These are phyloP conservation scores for Coluber constrictor DNA, from an alignment of 2,797 vertebrate species.

Conservation along the genomic window DNA sequence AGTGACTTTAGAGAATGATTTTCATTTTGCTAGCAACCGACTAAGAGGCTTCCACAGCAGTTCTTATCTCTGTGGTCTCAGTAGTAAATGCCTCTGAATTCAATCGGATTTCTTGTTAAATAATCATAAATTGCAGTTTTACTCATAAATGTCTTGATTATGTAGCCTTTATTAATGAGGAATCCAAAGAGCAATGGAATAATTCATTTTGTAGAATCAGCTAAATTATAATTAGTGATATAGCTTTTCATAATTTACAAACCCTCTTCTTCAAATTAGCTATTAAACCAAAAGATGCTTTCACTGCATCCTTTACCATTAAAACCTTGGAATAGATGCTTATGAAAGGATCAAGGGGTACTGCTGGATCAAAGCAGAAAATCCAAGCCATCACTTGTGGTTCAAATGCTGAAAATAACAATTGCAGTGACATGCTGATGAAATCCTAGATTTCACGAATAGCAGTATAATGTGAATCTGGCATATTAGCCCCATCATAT, in stretches of 20 bases:
- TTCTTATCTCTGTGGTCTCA: not conserved
- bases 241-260: not conserved
- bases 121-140: not conserved
- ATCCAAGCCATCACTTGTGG: not conserved
- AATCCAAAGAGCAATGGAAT: not conserved
- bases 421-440: not conserved
- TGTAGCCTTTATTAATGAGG: slow-evolving; percentile 28
- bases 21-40: slow-evolving; percentile 43
- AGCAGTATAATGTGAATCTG: not conserved
- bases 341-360: not conserved
- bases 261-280: not conserved
- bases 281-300: not conserved
- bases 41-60: slow-evolving; percentile 32
- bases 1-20: slow-evolving; percentile 54
- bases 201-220: not conserved
- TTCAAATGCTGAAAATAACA: not conserved
- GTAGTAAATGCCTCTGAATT: not conserved
- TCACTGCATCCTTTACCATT: not conserved
- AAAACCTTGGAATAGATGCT: not conserved
- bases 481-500: not conserved
- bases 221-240: not conserved
- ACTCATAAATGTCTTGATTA: slow-evolving; percentile 26
- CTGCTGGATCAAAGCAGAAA: not conserved
- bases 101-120: not conserved
- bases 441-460: not conserved